phyloP scores from a whole-genome alignment of 2,888 invertebrate species.

The Xestoiulus laeticollis region DNA sequence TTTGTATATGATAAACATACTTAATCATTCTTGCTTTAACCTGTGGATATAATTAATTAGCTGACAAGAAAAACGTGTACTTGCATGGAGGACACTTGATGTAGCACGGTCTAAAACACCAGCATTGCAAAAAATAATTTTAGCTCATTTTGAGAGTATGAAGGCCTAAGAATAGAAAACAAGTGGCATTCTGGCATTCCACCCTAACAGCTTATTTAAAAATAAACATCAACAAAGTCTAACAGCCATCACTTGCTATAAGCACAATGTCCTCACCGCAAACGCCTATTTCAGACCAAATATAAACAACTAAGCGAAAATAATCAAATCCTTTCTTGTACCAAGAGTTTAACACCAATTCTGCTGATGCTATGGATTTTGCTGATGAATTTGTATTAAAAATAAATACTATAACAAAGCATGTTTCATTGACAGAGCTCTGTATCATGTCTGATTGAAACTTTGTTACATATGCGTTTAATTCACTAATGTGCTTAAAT shows the following conservation, averaged over 20 bases:
- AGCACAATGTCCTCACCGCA: background rate
- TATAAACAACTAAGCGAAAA: background rate
- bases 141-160: background rate
- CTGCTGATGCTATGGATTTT: no score
- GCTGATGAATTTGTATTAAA: no score
- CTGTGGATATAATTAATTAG: background rate
- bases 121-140: background rate
- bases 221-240: slow-evolving; percentile 4
- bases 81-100: background rate
- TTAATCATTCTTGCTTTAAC: background rate
- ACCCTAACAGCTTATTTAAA: background rate
- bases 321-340: no score
- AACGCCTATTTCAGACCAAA: background rate
- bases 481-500: no score
- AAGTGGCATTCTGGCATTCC: slow-evolving; percentile 19
- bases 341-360: no score
- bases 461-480: no score
- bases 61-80: background rate
- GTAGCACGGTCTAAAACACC: background rate
- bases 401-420: no score
- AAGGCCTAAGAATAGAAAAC: background rate
- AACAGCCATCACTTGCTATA: background rate
- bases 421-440: no score
- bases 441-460: no score
- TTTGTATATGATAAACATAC: slow-evolving; percentile 14